Conservation (phyloP, 2,888 invertebrate genomes). For the Poecilobothrus nobilitatus region DNA sequence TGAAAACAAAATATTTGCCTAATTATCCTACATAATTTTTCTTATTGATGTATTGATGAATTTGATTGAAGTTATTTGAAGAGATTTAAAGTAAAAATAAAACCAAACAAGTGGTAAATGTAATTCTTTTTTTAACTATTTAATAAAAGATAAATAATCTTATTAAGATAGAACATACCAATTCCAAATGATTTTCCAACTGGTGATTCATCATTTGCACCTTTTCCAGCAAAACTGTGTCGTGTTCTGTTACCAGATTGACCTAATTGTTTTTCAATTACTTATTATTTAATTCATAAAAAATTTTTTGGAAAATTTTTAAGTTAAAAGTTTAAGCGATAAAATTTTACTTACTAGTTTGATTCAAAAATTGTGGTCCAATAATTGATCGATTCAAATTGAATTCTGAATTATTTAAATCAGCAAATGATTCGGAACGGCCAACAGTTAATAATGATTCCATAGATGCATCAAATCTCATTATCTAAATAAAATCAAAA, state of each 20-base stretch:
- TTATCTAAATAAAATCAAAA: constrained; percentile 50
- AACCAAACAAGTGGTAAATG: not conserved
- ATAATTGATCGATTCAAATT: constrained; percentile 24
- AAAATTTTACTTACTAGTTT: constrained; percentile 31
- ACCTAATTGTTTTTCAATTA: not conserved
- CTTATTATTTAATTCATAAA: no score
- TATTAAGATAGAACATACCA: constrained; percentile 56
- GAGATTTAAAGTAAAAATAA: not conserved
- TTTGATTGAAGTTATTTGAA: not conserved
- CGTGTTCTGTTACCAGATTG: constrained; percentile 36
- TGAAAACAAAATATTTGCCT: not conserved
- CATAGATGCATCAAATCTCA: constrained; percentile 72
- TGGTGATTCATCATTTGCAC: constrained; percentile 47
- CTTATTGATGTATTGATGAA: not conserved
- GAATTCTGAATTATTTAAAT: constrained; percentile 60
- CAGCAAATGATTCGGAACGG: constrained; percentile 76
- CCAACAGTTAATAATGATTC: constrained; percentile 66
- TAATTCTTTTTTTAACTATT: not conserved
- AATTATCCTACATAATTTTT: not conserved
- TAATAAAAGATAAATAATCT: constrained; percentile 14
- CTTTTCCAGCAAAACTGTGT: constrained; percentile 54
- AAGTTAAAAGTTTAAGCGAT: no score
- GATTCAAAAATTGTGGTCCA: constrained; percentile 28
- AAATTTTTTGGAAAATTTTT: no score
- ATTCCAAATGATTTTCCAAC: constrained; percentile 70